phyloP scores from a whole-genome alignment of 30 jellyfish, hydroid and myxozoan genomes.

The Aurelia coerulea region DNA sequence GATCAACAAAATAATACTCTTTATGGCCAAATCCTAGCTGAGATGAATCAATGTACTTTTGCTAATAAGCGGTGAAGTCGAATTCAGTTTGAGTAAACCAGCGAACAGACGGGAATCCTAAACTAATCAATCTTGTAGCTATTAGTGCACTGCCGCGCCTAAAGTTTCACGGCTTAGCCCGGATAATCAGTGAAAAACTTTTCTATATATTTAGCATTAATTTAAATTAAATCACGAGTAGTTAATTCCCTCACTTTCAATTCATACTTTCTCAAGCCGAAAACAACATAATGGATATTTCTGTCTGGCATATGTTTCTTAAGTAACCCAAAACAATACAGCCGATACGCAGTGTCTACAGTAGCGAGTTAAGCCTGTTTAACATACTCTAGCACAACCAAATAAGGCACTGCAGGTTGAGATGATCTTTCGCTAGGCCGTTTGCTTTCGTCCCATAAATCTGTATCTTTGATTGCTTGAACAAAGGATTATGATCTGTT shows the following conservation, averaged over 20 bases:
- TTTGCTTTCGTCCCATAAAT: conserved; percentile 59
- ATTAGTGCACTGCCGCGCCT: conserved; percentile 49
- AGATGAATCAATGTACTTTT: conserved; percentile 35
- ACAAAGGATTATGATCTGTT: conserved; percentile 23
- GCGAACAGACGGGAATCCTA: conserved; percentile 47
- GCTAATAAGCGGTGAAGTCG: conserved; percentile 39
- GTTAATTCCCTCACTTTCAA: conserved; percentile 29
- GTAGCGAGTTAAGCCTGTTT: conserved; percentile 36
- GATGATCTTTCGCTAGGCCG: conserved; percentile 54
- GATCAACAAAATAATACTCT: conserved; percentile 18
- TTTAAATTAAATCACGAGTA: conserved; percentile 61
- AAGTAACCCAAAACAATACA: conserved; percentile 27
- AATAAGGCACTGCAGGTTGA: conserved; percentile 37
- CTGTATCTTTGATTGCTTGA: conserved; percentile 33
- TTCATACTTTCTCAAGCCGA: conserved; percentile 76
- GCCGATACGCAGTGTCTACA: conserved; percentile 49
- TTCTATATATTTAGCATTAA: conserved; percentile 64
- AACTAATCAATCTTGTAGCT: conserved; percentile 45
- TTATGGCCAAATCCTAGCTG: conserved; percentile 25
- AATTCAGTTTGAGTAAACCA: conserved; percentile 32
- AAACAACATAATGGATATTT: conserved; percentile 71
- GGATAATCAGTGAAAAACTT: conserved; percentile 46
- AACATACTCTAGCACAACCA: conserved; percentile 25
- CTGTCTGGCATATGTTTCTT: conserved; percentile 51
- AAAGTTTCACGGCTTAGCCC: conserved; percentile 30